Evolutionary conservation across 2,113 vertebrate genomes (phyloP), one percentile per base, ranked within the genome.

Genomic region (Megaceryle torquata): DNA sequence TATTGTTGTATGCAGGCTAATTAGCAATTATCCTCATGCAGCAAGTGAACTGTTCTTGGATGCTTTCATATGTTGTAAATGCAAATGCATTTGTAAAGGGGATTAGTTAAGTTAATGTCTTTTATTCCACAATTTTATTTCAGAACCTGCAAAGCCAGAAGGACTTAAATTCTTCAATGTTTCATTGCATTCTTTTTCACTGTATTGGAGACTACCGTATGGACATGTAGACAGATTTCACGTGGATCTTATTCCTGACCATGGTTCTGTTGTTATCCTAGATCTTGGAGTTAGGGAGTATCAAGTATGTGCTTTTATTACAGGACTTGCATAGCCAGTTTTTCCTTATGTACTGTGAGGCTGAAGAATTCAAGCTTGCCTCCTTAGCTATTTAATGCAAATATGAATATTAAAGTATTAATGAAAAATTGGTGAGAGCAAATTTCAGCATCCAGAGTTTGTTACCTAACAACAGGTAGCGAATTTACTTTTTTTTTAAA

Each of bases 301-400:
- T 98, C 98, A 98, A 97, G 98, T 99, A 98, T 88, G 94, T 96
- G 96, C 94, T 98, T 98, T 98, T 97, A 96, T 97, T 95, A 86
- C 86, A 76, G 50, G 90, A 70, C 74, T 94, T 94, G 76, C 60
- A 29, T 29, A 43, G 76, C 56, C 44, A 61, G 76, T 79, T 95
- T 96, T 94, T 97, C 88, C 92, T 97, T 97, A 87, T 94, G 82
- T 28, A 17, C 78, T 72, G 50, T 91, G 76, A 74, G 88, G 56
- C 80, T 79, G 81, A 82, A 86, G 88, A 95, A 89, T 86, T 64
- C 89, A 93, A 84, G 86, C 71, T 89, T 92, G 74, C 33, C 89
- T 89, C 60, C 75, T 86, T 50, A 75, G 60, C 77, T 96, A 59
- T 70, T 97, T 90, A 86, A 69, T 41, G 29, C 39, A 94, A 61